Evolutionary conservation across 2,797 vertebrate species (phyloP).

Genomic region (Sciurus carolinensis): DNA sequence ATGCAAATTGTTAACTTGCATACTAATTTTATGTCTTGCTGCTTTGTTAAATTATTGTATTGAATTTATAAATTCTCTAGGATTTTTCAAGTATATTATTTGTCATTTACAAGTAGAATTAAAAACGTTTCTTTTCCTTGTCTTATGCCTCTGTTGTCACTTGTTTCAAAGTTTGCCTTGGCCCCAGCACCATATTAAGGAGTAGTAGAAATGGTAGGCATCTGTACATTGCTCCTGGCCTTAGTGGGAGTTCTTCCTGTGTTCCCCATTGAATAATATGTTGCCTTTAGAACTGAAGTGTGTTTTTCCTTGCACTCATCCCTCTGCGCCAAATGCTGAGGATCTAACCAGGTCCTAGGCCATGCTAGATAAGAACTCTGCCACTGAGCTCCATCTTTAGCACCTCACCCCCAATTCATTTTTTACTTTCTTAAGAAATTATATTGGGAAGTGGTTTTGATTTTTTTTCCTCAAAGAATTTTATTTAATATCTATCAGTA

Average conservation of each 20-base stretch:
- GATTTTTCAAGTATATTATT: neutral
- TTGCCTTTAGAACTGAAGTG: neutral
- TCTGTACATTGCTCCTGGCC: neutral
- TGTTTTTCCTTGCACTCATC: neutral
- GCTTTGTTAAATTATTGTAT: neutral
- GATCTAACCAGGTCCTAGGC: too few relatives aligned
- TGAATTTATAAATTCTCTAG: neutral
- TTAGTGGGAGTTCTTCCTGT: neutral
- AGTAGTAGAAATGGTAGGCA: neutral
- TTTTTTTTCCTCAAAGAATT: neutral
- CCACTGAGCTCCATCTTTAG: too few relatives aligned
- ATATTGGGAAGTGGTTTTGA: neutral
- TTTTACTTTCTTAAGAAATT: neutral
- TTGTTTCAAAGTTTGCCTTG: neutral
- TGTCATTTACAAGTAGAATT: neutral
- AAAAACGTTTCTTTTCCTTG: neutral
- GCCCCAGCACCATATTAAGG: neutral
- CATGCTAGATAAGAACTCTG: too few relatives aligned
- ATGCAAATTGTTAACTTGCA: neutral
- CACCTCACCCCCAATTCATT: neutral
- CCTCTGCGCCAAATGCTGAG: too few relatives aligned
- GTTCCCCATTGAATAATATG: neutral
- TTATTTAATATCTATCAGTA: neutral
- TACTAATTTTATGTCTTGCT: neutral
- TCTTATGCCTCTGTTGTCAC: neutral